Conservation (phyloP, 2,888 invertebrate genomes). For the Lagria hirta region DNA sequence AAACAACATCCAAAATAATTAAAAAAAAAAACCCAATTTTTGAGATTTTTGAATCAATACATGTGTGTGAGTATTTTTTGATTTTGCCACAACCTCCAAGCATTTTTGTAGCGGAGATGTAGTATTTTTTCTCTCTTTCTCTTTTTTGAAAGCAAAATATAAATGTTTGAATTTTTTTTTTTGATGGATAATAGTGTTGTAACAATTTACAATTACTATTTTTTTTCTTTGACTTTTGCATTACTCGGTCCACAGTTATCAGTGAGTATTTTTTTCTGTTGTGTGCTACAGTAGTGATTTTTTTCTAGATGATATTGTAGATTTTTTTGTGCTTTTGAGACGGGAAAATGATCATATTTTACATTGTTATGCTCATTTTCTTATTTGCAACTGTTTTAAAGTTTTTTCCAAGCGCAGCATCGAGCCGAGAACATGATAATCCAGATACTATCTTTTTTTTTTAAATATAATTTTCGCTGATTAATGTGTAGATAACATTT, state of each 20-base stretch:
- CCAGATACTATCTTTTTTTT: conserved; percentile 6
- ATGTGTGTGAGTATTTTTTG: conserved; percentile 65
- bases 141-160: conserved; percentile 26
- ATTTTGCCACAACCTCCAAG: conserved; percentile 50
- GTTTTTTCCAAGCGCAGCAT: conserved; percentile 26
- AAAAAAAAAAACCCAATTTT: conserved; percentile 26
- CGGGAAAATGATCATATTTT: conserved; percentile 18
- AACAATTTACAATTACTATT: conserved; percentile 54
- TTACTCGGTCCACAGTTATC: conserved; percentile 68
- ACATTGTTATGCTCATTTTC: conserved; percentile 18
- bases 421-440: conserved; percentile 16
- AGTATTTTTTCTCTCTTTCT: conserved; percentile 39
- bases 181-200: conserved; percentile 43
- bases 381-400: conserved; percentile 12
- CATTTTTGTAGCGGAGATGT: conserved; percentile 57
- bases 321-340: conserved; percentile 38
- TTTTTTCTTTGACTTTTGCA: conserved; percentile 67
- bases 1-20: conserved; percentile 1
- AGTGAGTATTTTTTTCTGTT: conserved; percentile 70
- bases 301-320: conserved; percentile 45
- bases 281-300: conserved; percentile 50
- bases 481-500: conserved; percentile 34
- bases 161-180: conserved; percentile 38
- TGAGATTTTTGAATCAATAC: conserved; percentile 59
- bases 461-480: conserved; percentile 28